These are phyloP conservation scores for Entomobrya multifasciata DNA, from an alignment of 2,888 invertebrate genomes.

Conservation along the genomic window DNA sequence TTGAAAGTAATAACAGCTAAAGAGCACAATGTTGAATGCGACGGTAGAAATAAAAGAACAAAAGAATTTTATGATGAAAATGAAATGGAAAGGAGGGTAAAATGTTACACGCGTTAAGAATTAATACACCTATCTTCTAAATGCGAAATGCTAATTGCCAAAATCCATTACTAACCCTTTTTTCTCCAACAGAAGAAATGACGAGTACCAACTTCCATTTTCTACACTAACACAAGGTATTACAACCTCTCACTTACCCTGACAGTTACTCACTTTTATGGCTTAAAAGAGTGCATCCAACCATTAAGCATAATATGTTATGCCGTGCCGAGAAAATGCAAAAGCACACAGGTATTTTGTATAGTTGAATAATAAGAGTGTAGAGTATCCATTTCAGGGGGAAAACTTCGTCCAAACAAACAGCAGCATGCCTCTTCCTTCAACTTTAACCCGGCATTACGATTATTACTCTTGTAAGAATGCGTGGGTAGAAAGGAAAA, in stretches of 20 bases:
- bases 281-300: slow-evolving; percentile 52
- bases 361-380: background rate
- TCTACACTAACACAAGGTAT: background rate
- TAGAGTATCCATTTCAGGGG: slow-evolving; percentile 13
- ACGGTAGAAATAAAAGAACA: slow-evolving; percentile 27
- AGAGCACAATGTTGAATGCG: slow-evolving; percentile 25
- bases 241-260: background rate
- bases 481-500: slow-evolving; percentile 51
- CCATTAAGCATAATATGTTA: slow-evolving; percentile 15
- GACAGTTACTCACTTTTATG: slow-evolving; percentile 54
- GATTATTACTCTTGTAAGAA: slow-evolving; percentile 35
- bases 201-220: slow-evolving; percentile 8
- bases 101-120: slow-evolving; percentile 2
- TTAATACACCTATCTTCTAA: slow-evolving; percentile 18
- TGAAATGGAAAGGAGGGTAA: slow-evolving; percentile 48
- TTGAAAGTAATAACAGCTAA: background rate
- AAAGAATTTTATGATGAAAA: slow-evolving; percentile 8
- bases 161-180: slow-evolving; percentile 75
- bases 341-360: slow-evolving; percentile 38
- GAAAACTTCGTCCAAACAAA: slow-evolving; percentile 12
- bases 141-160: slow-evolving; percentile 77
- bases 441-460: slow-evolving; percentile 32
- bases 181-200: slow-evolving; percentile 13
- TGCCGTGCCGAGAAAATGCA: background rate
- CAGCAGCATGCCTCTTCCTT: background rate